These are phyloP conservation scores for Spodoptera exigua DNA, from an alignment of 2,888 invertebrate genomes.

Conservation along the genomic window DNA sequence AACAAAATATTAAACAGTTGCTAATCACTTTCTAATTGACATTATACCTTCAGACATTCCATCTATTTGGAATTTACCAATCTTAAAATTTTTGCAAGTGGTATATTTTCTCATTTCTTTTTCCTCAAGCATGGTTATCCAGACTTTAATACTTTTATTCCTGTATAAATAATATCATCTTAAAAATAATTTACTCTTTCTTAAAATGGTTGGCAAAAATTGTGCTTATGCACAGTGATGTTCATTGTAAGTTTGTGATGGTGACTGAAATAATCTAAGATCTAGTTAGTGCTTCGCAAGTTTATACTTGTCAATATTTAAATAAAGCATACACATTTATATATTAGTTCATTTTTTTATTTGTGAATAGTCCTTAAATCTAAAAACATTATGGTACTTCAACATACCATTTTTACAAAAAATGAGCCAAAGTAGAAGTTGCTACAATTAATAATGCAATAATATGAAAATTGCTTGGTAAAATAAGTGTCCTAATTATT, in stretches of 20 bases:
- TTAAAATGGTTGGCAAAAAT: not conserved
- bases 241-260: not conserved
- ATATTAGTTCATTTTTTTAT: constrained; percentile 78
- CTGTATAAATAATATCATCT: too few species aligned
- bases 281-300: constrained; percentile 29
- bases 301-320: constrained; percentile 39
- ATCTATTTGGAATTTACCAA: too few species aligned
- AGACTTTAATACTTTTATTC: too few species aligned
- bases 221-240: too few species aligned
- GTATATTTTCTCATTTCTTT: too few species aligned
- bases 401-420: constrained; percentile 67
- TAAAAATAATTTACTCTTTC: not conserved
- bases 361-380: constrained; percentile 81
- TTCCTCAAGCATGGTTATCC: too few species aligned
- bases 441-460: constrained; percentile 44
- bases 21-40: too few species aligned
- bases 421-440: constrained; percentile 59
- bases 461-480: constrained; percentile 24
- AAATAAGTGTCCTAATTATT: constrained; percentile 25
- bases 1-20: too few species aligned
- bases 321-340: constrained; percentile 77
- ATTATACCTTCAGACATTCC: too few species aligned
- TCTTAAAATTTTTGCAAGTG: too few species aligned
- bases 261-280: constrained; percentile 6
- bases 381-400: constrained; percentile 76